These are phyloP conservation scores for Drosophila arawakana DNA, from an alignment of 1,140 invertebrate species.

Conservation along the genomic window DNA sequence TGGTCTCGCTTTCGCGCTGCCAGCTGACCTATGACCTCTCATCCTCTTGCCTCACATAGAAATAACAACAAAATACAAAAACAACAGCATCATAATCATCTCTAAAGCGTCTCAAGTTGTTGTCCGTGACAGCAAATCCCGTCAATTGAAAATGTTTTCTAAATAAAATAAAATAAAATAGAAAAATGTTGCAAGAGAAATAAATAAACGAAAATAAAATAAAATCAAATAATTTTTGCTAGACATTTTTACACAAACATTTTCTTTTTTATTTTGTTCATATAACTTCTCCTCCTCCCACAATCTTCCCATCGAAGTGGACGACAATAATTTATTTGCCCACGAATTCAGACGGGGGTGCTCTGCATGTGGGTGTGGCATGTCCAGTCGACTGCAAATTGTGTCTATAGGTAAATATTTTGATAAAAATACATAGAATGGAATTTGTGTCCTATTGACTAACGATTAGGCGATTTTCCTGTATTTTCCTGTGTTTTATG, in stretches of 20 bases:
- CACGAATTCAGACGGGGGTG: neutral
- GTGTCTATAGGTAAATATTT: slow-evolving; percentile 17
- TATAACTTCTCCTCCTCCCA: neutral
- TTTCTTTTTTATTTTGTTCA: neutral
- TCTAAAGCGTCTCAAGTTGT: slow-evolving; percentile 29
- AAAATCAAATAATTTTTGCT: slow-evolving; percentile 29
- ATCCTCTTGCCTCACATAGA: neutral
- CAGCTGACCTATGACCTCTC: slow-evolving; percentile 62
- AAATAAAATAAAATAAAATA: slow-evolving; percentile 45
- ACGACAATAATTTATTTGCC: slow-evolving; percentile 40
- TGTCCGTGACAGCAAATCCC: slow-evolving; percentile 67
- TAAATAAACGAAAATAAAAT: slow-evolving; percentile 31
- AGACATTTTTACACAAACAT: slow-evolving; percentile 23
- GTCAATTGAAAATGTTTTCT: slow-evolving; percentile 68
- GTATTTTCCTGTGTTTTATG: neutral
- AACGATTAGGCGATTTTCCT: slow-evolving; percentile 6
- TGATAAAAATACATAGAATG: neutral
- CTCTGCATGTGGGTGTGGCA: slow-evolving; percentile 4
- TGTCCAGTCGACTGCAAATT: slow-evolving; percentile 34
- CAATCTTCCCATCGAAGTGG: neutral
- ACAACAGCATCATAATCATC: slow-evolving; percentile 30
- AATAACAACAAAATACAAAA: slow-evolving; percentile 9
- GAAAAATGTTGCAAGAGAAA: slow-evolving; percentile 27
- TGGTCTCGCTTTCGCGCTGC: slow-evolving; percentile 22
- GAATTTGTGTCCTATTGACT: neutral